Base-by-base conservation (phyloP, 2,113 vertebrate genomes). In the Limanda limanda region DNA sequence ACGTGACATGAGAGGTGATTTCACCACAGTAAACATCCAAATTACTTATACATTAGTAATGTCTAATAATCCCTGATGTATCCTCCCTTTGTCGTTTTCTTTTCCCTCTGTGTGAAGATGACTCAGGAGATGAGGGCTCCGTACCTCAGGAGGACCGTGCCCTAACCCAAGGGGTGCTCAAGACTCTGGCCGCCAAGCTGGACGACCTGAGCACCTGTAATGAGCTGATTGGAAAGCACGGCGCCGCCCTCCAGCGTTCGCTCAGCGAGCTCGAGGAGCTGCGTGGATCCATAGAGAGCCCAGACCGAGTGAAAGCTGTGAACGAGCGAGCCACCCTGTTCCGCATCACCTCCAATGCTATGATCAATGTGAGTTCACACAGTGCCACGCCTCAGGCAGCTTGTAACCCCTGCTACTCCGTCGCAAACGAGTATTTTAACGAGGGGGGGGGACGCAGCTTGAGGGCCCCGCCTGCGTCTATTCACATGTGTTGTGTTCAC, bases 271-370 rank as follows among this genome's bases (percentile, higher is more conserved):
- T 98, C 58, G 97, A 98, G 78, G 94, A 92, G 74, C 94, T 98
- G 54, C 94, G 93, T 12, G 89, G 95, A 69, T 92, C 96, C 0
- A 57, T 83, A 0, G 96, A 98, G 71, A 94, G 94, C 54, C 88
- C 94, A 0, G 97, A 99, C 89, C 96, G 95, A 92, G 95, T 98
- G 84, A 98, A 97, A 87, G 93, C 92, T 0, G 95, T 97, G 57
- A 97, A 96, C 0, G 97, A 98, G 85, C 92, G 97, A 18, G 97
- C 97, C 85, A 97, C 97, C 21, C 97, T 98, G 75, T 97, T 99
- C 92, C 95, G 97, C 76, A 98, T 98, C 94, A 97, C 97, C 56
- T 97, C 97, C 80, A 99, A 99, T 97, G 97, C 97, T 95, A 98
- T 98, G 97, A 96, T 98, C 94, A 94, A 94, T 88, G 94, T 94